Base-by-base conservation (phyloP, 2,888 invertebrate genomes). In the Cerastoderma edule region DNA sequence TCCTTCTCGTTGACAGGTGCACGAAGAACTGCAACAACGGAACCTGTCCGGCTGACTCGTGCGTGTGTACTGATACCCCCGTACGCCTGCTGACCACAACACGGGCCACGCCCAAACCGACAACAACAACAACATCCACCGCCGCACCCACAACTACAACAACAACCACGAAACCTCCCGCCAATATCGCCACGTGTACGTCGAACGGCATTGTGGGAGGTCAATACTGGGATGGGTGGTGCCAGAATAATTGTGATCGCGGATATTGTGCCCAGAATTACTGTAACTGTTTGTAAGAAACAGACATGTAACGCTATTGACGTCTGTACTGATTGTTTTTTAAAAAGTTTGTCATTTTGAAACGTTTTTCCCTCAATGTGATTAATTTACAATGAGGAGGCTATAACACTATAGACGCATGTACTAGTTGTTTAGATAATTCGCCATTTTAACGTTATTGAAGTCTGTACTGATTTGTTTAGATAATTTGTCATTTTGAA, bases 191-290 rank as follows among this genome's bases (percentile, higher is more conserved):
- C 24, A 67, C 50, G 8, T 79, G 79, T 32, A 60, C 39, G 8
- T 67, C 80, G n/a, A 76, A 73, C 13, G 79, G 79, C 6, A 10
- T 71, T 24, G 69, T 72, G 1, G 63, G 35, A 8, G 75, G 75
- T 0, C 68, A 56, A 19, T 78, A 78, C 65, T 81, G 81, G 81
- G 66, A 78, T 27, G 32, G 32, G 0, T 81, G 81, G 81, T 81
- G 81, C 32, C 78, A 75, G 44, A 35, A 67, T 16, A 67, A 65
- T 19, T 81, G 81, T 44, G 72, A 67, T 44, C 48, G 73, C 8
- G 74, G 78, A 10, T 68, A 30, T n/a, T 81, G 81, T 50, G 64
- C 75, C 0, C 22, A 56, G 0, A 75, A 73, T 13, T 75, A 73
- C 30, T 81, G 81, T 32, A 60, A 57, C 35, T 57, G 57, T 33